Conservation (phyloP, 2,888 invertebrate genomes). For the Tetheella fluctuosa region DNA sequence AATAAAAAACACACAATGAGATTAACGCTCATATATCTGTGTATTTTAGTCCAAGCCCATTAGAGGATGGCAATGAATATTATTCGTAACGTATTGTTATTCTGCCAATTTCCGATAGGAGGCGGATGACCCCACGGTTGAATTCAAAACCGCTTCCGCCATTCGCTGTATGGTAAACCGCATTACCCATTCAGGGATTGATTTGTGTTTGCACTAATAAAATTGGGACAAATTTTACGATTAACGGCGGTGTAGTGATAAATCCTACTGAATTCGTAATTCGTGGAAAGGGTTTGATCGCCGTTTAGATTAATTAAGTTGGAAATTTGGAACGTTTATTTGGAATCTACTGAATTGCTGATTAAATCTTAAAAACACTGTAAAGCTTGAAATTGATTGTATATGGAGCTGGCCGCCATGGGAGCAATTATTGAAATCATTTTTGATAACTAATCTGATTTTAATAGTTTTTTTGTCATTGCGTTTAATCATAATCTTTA, state of each 20-base stretch:
- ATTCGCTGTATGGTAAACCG: slow-evolving; percentile 38
- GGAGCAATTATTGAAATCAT: not conserved
- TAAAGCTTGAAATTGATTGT: too few relatives aligned
- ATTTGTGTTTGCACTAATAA: slow-evolving; percentile 40
- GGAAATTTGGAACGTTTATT: not conserved
- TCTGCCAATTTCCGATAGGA: slow-evolving; percentile 50
- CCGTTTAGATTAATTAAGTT: not conserved
- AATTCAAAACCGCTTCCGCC: slow-evolving; percentile 25
- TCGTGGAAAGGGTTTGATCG: not conserved
- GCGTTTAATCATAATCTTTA: not conserved
- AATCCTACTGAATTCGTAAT: not conserved
- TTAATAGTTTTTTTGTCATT: not conserved
- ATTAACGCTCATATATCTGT: slow-evolving; percentile 1
- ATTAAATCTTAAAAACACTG: too few relatives aligned
- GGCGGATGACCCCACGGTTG: slow-evolving; percentile 30
- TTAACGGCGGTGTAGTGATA: slow-evolving; percentile 10
- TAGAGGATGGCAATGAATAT: slow-evolving; percentile 44
- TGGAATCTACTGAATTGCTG: not conserved
- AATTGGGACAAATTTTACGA: slow-evolving; percentile 25
- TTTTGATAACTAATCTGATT: not conserved
- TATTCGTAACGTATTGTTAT: slow-evolving; percentile 51
- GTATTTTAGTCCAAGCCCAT: not conserved
- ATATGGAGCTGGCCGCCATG: not conserved
- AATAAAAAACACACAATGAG: not conserved
- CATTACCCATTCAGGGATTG: slow-evolving; percentile 48